Evolutionary conservation across 2,113 vertebrate genomes (phyloP).

Genomic region (Xiphias gladius): DNA sequence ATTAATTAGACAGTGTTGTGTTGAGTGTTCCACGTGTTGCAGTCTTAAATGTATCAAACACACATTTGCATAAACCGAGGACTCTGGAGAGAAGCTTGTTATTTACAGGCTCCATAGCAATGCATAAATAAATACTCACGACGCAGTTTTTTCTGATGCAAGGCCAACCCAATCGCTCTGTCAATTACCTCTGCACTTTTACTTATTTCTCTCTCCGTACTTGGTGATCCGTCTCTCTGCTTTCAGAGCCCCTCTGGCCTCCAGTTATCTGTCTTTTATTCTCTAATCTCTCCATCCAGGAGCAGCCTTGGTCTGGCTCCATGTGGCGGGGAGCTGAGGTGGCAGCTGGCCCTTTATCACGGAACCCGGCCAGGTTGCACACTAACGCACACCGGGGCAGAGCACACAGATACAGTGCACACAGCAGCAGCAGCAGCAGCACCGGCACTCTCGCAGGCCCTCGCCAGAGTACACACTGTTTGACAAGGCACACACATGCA

Average conservation of each 20-base stretch:
- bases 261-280: slow-evolving; percentile 29
- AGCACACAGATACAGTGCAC: neutral
- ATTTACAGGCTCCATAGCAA: slow-evolving; percentile 37
- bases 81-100: slow-evolving; percentile 35
- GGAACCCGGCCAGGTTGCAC: slow-evolving; percentile 41
- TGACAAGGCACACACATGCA: slow-evolving; percentile 8
- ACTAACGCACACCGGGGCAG: slow-evolving; percentile 14
- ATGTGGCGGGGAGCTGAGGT: slow-evolving; percentile 18
- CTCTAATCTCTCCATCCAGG: slow-evolving; percentile 41
- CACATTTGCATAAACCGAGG: slow-evolving; percentile 38
- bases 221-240: slow-evolving; percentile 7
- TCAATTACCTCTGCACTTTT: slow-evolving; percentile 10
- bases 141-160: slow-evolving; percentile 52
- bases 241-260: slow-evolving; percentile 23
- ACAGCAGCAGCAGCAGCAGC: neutral
- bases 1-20: slow-evolving; percentile 3
- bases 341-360: slow-evolving; percentile 37
- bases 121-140: slow-evolving; percentile 27
- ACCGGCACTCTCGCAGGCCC: slow-evolving; percentile 19
- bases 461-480: slow-evolving; percentile 16
- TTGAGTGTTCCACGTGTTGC: slow-evolving; percentile 17
- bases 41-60: slow-evolving; percentile 22
- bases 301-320: slow-evolving; percentile 14
- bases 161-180: slow-evolving; percentile 31
- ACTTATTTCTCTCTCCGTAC: slow-evolving; percentile 20